Conservation (phyloP, 2,888 invertebrate genomes). For the Eugnorisma glareosa region DNA sequence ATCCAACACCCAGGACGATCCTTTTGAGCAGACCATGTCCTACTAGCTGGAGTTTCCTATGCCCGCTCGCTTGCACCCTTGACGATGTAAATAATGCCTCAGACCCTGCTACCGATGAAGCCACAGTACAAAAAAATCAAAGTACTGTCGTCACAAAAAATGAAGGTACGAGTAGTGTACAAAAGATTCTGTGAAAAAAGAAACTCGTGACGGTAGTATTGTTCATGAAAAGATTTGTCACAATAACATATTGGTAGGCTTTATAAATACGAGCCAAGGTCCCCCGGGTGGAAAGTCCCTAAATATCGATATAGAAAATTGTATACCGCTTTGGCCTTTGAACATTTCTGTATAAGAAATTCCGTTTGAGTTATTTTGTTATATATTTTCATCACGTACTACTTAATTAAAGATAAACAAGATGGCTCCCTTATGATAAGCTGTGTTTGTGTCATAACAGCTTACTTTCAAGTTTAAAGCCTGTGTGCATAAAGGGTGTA, state of each 20-base stretch:
- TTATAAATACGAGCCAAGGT: background rate
- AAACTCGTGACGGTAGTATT: background rate
- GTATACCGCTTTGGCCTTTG: constrained; percentile 6
- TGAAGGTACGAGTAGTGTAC: no score
- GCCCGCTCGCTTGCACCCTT: background rate
- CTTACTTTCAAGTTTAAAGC: background rate
- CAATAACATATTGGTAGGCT: constrained; percentile 13
- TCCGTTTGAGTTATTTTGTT: constrained; percentile 14
- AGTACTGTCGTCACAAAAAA: background rate
- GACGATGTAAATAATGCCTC: background rate
- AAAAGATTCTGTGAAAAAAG: background rate
- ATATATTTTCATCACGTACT: constrained; percentile 21
- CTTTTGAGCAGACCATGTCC: background rate
- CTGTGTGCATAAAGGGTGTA: no score
- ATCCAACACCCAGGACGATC: background rate
- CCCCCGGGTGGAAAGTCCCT: background rate
- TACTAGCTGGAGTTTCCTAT: background rate
- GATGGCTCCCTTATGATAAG: background rate
- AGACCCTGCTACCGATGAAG: background rate
- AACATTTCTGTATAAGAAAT: constrained; percentile 9
- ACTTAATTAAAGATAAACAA: constrained; percentile 36
- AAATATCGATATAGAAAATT: constrained; percentile 31
- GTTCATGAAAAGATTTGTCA: background rate
- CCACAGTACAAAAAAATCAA: background rate
- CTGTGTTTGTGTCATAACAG: background rate